Conservation (phyloP, 2,888 invertebrate genomes). For the Ecliptopera silaceata region DNA sequence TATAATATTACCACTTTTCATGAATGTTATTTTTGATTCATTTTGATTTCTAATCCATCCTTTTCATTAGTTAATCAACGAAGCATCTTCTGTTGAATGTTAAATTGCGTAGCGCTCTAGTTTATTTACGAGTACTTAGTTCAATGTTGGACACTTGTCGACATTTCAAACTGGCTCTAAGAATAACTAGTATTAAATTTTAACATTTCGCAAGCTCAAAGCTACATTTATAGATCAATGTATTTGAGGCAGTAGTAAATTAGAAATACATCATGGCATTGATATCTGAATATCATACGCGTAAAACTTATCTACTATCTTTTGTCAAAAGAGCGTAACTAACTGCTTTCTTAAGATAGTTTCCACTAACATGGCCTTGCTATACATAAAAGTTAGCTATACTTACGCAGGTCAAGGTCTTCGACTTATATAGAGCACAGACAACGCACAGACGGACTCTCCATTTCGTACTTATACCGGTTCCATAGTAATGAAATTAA, state of each 20-base stretch:
- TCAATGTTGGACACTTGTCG: constrained; percentile 41
- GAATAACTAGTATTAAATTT: constrained; percentile 26
- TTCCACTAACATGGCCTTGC: neutral
- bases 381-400: neutral
- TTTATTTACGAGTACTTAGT: constrained; percentile 44
- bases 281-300: no score
- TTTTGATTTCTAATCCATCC: no score
- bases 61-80: neutral
- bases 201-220: constrained; percentile 1
- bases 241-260: neutral
- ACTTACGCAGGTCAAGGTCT: neutral
- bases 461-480: constrained; percentile 6
- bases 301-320: no score
- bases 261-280: neutral
- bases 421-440: neutral
- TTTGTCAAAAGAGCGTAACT: no score
- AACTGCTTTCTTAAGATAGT: no score
- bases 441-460: neutral
- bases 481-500: neutral
- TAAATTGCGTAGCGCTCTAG: constrained; percentile 42
- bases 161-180: constrained; percentile 59
- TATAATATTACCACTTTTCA: no score
- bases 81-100: neutral
- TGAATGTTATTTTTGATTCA: no score
- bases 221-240: constrained; percentile 4